Evolutionary conservation across 1,140 invertebrate genomes (phyloP).

Genomic region (Cydia amplana): DNA sequence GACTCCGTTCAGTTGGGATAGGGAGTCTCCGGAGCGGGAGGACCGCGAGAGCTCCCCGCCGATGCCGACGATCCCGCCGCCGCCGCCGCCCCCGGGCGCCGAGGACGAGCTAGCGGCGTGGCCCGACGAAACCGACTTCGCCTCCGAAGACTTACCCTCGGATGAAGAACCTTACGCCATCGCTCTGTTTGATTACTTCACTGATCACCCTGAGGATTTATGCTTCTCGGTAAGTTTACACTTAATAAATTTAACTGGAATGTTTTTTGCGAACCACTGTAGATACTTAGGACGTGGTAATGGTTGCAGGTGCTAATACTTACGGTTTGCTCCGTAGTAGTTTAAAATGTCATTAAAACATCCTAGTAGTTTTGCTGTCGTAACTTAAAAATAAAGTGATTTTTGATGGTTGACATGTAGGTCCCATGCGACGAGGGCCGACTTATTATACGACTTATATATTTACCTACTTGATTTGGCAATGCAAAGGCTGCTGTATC

Average conservation of each 20-base stretch:
- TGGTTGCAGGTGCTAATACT: too few relatives aligned
- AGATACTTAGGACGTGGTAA: too few relatives aligned
- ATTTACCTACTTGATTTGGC: too few relatives aligned
- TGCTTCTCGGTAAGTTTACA: slow-evolving; percentile 83
- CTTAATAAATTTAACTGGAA: neutral
- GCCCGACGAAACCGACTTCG: slow-evolving; percentile 52
- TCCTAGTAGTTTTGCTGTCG: too few relatives aligned
- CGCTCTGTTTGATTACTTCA: slow-evolving; percentile 87
- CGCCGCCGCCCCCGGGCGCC: slow-evolving; percentile 82
- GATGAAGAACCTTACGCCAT: slow-evolving; percentile 83
- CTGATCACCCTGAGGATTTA: slow-evolving; percentile 86
- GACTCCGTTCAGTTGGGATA: slow-evolving; percentile 57
- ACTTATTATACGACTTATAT: too few relatives aligned
- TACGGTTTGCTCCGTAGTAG: too few relatives aligned
- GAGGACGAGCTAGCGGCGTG: slow-evolving; percentile 58
- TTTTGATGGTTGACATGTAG: too few relatives aligned
- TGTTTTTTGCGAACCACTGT: neutral
- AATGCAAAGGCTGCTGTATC: too few relatives aligned
- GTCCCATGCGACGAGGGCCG: too few relatives aligned
- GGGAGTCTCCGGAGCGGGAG: slow-evolving; percentile 60
- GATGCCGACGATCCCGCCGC: slow-evolving; percentile 88
- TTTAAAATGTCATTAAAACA: too few relatives aligned
- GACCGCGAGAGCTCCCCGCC: slow-evolving; percentile 81
- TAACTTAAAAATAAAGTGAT: too few relatives aligned
- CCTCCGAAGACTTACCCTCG: slow-evolving; percentile 35